Conservation (phyloP, 2,888 invertebrate genomes). For the Eilema caniola region DNA sequence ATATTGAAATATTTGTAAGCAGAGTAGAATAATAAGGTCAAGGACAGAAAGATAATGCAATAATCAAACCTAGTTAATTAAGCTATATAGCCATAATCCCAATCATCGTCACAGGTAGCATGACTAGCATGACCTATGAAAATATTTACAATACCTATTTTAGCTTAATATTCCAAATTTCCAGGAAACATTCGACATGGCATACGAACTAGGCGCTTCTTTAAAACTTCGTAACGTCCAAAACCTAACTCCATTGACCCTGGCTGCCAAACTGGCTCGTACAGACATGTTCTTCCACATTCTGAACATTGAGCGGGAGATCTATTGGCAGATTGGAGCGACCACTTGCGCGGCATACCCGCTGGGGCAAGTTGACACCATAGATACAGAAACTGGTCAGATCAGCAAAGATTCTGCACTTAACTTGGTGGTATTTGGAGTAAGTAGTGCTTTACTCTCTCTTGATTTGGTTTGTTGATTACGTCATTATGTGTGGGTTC, state of each 20-base stretch:
- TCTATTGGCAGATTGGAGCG: constrained; percentile 98
- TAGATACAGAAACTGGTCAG: constrained; percentile 95
- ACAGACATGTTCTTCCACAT: constrained; percentile 99
- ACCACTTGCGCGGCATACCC: constrained; percentile 99
- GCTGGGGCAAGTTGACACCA: constrained; percentile 97
- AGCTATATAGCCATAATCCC: too few species aligned
- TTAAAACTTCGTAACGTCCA: constrained; percentile 94
- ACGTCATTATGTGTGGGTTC: too few species aligned
- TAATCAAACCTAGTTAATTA: too few species aligned
- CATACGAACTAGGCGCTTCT: constrained; percentile 97
- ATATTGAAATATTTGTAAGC: too few species aligned
- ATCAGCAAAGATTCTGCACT: constrained; percentile 98
- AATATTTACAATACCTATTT: neutral
- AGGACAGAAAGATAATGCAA: too few species aligned
- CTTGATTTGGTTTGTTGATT: neutral
- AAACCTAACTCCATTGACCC: constrained; percentile 96
- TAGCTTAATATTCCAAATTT: neutral
- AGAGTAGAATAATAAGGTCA: too few species aligned
- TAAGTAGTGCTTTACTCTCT: constrained; percentile 78
- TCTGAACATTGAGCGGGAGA: constrained; percentile 97
- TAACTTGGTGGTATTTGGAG: constrained; percentile 98
- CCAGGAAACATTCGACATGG: constrained; percentile 96
- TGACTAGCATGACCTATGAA: neutral
- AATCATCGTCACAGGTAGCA: too few species aligned
- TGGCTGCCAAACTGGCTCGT: constrained; percentile 97